These are phyloP conservation scores for Colistium nudipinnis DNA, from an alignment of 2,113 vertebrate species.

Conservation along the genomic window DNA sequence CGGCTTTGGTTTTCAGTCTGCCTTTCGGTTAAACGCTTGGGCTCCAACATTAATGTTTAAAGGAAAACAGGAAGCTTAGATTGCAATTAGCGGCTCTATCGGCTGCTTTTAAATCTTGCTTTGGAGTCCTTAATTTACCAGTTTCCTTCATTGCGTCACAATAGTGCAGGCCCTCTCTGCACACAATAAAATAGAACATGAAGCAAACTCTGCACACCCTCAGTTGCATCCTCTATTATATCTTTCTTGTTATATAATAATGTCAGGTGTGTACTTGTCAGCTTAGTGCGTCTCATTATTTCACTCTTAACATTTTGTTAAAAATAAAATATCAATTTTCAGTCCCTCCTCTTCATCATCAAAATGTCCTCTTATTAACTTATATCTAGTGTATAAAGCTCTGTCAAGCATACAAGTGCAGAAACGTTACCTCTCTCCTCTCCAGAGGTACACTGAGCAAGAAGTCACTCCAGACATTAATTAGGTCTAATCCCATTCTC, in stretches of 20 bases:
- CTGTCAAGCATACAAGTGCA: constrained; percentile 19
- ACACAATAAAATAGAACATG: background rate
- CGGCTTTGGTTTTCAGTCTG: constrained; percentile 34
- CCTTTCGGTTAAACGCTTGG: constrained; percentile 31
- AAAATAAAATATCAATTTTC: constrained; percentile 1
- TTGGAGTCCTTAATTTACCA: constrained; percentile 1
- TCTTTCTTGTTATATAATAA: background rate
- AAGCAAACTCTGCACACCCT: background rate
- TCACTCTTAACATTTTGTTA: background rate
- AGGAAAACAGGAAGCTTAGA: constrained; percentile 50
- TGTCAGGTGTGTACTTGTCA: background rate
- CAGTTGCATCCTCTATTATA: background rate
- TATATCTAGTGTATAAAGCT: background rate
- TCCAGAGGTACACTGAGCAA: background rate
- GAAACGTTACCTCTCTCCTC: background rate
- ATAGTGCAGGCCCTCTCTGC: background rate
- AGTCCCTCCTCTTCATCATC: background rate
- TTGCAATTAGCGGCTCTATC: constrained; percentile 44
- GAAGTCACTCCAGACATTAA: constrained; percentile 12
- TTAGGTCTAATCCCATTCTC: constrained; percentile 11
- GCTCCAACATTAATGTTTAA: constrained; percentile 31
- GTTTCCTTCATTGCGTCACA: background rate
- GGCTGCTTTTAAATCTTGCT: constrained; percentile 10
- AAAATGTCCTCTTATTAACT: constrained; percentile 23
- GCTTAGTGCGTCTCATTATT: background rate